phyloP scores from a whole-genome alignment of 2,113 vertebrate species.

The Megaptera novaeangliae region DNA sequence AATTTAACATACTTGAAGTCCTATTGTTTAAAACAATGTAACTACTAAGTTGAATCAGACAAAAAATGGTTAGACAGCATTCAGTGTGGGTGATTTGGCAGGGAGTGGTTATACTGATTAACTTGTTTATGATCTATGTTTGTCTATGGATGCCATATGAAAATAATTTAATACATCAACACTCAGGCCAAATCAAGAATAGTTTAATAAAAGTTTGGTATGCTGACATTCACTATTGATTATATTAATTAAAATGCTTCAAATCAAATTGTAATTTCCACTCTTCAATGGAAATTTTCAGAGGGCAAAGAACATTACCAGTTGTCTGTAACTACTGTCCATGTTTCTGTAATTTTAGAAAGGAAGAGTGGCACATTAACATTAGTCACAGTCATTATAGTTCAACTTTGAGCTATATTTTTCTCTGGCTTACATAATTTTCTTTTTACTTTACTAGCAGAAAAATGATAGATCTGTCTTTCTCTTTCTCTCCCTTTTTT shows the following conservation, averaged over 20 bases:
- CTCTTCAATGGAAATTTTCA: constrained; percentile 74
- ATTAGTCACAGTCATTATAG: constrained; percentile 85
- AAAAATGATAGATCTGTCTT: constrained; percentile 60
- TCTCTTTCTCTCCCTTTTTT: neutral
- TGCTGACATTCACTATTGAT: constrained; percentile 81
- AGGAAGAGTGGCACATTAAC: constrained; percentile 83
- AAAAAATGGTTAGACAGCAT: neutral
- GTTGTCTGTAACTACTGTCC: constrained; percentile 81
- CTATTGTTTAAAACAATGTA: constrained; percentile 17
- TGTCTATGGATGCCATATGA: neutral
- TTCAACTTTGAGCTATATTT: constrained; percentile 72
- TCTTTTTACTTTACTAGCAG: constrained; percentile 55
- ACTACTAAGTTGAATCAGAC: constrained; percentile 45
- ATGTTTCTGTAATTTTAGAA: constrained; percentile 83
- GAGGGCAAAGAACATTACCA: constrained; percentile 80
- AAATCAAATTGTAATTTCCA: constrained; percentile 73
- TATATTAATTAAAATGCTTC: constrained; percentile 52
- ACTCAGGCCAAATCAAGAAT: constrained; percentile 80
- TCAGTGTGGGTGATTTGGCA: constrained; percentile 1
- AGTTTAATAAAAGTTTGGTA: constrained; percentile 73
- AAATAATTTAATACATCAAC: constrained; percentile 29
- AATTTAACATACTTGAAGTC: neutral
- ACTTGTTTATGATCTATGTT: constrained; percentile 21
- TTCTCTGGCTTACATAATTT: constrained; percentile 64
- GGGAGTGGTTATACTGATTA: constrained; percentile 19